These are phyloP conservation scores for Rhagonycha fulva DNA, from an alignment of 2,888 invertebrate species.

Conservation along the genomic window DNA sequence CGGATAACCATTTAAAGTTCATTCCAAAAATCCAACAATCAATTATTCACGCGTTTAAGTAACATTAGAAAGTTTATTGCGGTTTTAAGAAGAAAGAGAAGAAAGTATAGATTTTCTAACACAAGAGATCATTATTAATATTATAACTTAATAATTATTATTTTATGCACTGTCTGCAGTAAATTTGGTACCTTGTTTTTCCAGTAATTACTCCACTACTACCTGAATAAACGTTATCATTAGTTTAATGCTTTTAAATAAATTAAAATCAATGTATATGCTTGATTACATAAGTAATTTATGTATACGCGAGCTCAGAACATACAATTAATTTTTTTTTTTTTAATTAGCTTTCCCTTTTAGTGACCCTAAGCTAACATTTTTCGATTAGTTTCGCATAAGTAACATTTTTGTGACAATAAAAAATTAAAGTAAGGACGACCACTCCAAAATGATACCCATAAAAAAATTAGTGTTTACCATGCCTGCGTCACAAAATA, in stretches of 20 bases:
- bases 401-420: background rate
- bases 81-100: constrained; percentile 2
- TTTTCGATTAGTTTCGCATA: background rate
- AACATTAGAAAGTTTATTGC: constrained; percentile 1
- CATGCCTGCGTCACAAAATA: background rate
- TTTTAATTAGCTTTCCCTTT: background rate
- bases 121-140: background rate
- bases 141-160: background rate
- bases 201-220: background rate
- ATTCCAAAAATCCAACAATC: background rate
- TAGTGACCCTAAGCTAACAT: background rate
- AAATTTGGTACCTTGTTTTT: background rate
- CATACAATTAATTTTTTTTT: background rate
- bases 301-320: background rate
- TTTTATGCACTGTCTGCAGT: background rate
- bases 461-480: background rate
- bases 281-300: background rate
- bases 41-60: constrained; percentile 1
- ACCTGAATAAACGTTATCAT: too few species aligned
- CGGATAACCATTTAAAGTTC: background rate
- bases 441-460: background rate
- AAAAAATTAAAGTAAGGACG: background rate
- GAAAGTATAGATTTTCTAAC: constrained; percentile 1
- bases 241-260: too few species aligned
- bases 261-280: background rate